These are phyloP conservation scores for Hylaea fasciaria DNA, from an alignment of 2,888 invertebrate genomes.

Conservation along the genomic window DNA sequence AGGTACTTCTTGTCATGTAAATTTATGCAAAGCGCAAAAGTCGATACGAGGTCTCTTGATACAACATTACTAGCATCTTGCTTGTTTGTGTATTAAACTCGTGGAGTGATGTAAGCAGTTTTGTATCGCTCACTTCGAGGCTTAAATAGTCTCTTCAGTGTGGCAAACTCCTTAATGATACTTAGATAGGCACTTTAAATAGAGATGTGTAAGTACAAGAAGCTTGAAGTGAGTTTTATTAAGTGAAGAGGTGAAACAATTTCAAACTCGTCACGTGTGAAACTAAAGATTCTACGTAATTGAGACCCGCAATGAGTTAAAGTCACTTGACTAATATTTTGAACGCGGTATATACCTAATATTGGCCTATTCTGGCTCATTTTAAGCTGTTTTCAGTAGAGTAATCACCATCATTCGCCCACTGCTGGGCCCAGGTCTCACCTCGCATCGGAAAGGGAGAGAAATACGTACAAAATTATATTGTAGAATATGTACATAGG, in stretches of 20 bases:
- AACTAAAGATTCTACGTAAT: background rate
- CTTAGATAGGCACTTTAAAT: conserved; percentile 26
- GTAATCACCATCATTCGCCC: too few species aligned
- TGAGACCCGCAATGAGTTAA: background rate
- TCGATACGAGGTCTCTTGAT: conserved; percentile 73
- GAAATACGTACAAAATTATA: too few species aligned
- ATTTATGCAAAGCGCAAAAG: conserved; percentile 80
- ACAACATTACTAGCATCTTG: conserved; percentile 58
- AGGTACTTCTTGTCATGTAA: conserved; percentile 72
- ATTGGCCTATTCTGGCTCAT: too few species aligned
- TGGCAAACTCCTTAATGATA: conserved; percentile 29
- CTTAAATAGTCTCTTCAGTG: conserved; percentile 18
- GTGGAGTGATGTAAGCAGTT: conserved; percentile 34
- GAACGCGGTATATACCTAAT: too few species aligned
- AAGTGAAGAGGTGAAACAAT: too few species aligned
- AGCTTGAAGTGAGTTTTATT: background rate
- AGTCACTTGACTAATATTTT: too few species aligned
- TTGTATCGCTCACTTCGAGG: conserved; percentile 23
- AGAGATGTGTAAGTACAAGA: background rate
- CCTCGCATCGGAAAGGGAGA: too few species aligned
- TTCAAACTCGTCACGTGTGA: background rate
- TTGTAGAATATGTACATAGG: too few species aligned
- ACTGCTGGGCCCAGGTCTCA: too few species aligned
- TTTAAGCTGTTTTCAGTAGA: too few species aligned
- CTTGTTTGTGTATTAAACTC: conserved; percentile 26